These are phyloP conservation scores for Philereme transversata DNA, from an alignment of 2,888 invertebrate genomes.

Conservation along the genomic window DNA sequence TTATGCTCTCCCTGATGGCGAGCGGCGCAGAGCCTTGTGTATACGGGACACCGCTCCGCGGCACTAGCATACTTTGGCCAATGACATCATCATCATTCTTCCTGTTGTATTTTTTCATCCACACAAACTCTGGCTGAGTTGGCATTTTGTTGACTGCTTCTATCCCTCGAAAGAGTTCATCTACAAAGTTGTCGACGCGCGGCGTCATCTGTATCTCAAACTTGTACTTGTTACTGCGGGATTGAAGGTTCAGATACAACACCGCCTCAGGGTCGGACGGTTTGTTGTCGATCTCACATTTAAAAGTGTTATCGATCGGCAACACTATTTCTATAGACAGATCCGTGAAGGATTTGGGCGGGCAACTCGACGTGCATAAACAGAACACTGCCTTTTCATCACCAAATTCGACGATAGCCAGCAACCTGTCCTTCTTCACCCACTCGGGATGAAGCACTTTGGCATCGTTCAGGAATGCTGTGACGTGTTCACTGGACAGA, in stretches of 20 bases:
- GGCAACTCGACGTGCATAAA: conserved; percentile 82
- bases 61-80: conserved; percentile 63
- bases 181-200: conserved; percentile 89
- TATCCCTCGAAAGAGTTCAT: conserved; percentile 88
- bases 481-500: conserved; percentile 74
- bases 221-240: conserved; percentile 73
- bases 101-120: conserved; percentile 85
- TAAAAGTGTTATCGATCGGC: conserved; percentile 91
- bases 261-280: conserved; percentile 79
- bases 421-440: conserved; percentile 74
- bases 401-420: conserved; percentile 78
- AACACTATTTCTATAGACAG: conserved; percentile 91
- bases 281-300: conserved; percentile 88
- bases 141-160: conserved; percentile 85
- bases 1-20: conserved; percentile 88
- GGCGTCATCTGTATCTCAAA: conserved; percentile 81
- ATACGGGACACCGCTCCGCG: conserved; percentile 60
- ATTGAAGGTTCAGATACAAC: conserved; percentile 78
- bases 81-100: conserved; percentile 70
- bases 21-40: conserved; percentile 69
- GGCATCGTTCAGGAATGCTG: conserved; percentile 74
- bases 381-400: conserved; percentile 81
- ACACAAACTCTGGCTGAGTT: conserved; percentile 80
- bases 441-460: conserved; percentile 78
- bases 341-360: conserved; percentile 89